Evolutionary conservation across 2,888 invertebrate genomes (phyloP), one percentile per base, ranked within the genome.

Genomic region (Drosophila lutescens): DNA sequence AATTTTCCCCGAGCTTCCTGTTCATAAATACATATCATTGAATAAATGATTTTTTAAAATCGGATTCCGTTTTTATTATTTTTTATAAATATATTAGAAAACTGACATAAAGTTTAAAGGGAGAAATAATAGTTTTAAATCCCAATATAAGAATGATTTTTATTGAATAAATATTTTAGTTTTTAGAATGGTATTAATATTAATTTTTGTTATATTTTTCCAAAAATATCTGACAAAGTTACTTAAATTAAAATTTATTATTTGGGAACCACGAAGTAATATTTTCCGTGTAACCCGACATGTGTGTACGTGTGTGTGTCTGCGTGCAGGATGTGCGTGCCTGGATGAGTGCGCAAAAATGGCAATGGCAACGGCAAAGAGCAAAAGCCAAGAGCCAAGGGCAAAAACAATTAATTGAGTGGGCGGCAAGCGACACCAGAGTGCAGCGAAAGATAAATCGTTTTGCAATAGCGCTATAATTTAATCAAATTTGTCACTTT

Each of bases 401-500:
- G 84, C 71, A 78, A 74, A 88, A 83, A 88, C 88, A 84, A 84
- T 86, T 84, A 84, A 84, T 83, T 86, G 86, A 86, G 80, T 82
- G 78, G 76, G 69, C 69, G 76, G 74, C 63, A 73, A 54, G 55
- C 40, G 63, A 51, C 54, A 80, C 82, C 51, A 50, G 44, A 55
- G 73, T 85, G 83, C 88, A 68, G 69, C 84, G 65, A 69, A 78
- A 88, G 84, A 85, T 86, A 86, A 85, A 85, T 86, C 81, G 88
- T 70, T 85, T 80, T 86, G 85, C 89, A 81, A 85, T 86, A 76
- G 89, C 87, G 78, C 79, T 79, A 88, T 86, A 85, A 86, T 89
- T 89, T 86, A 86, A 86, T 86, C 86, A 86, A 89, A 89, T 89
- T 86, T 86, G 86, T 86, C 86, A 87, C 89, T 80, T 89, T 78